These are phyloP conservation scores for Actinia equina DNA, from an alignment of 64 coral and sea anemone species.

Conservation along the genomic window DNA sequence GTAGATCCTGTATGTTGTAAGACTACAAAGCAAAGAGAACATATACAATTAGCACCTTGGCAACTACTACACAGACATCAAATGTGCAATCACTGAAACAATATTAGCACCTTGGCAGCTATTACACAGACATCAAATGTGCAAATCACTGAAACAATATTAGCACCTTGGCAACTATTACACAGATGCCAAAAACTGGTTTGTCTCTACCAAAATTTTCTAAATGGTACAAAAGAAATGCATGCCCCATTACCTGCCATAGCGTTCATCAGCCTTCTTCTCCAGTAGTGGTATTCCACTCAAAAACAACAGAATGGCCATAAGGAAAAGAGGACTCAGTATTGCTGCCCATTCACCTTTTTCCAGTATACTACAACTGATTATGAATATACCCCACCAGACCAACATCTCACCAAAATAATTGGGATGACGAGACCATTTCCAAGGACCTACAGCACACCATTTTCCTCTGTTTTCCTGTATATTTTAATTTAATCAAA, in stretches of 20 bases:
- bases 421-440: slow-evolving; percentile 37
- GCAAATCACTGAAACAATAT: too few relatives aligned
- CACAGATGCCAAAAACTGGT: too few relatives aligned
- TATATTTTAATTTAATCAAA: too few relatives aligned
- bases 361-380: slow-evolving; percentile 19
- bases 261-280: slow-evolving; percentile 27
- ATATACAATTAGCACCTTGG: not conserved
- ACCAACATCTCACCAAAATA: slow-evolving; percentile 29
- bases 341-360: slow-evolving; percentile 8
- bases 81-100: too few relatives aligned
- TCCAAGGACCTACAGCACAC: slow-evolving; percentile 26
- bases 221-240: too few relatives aligned
- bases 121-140: too few relatives aligned
- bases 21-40: not conserved
- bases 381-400: slow-evolving; percentile 22
- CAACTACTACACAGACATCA: not conserved
- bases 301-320: slow-evolving; percentile 26
- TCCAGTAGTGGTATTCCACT: slow-evolving; percentile 19
- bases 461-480: slow-evolving; percentile 28
- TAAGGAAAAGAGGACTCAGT: slow-evolving; percentile 10
- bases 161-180: too few relatives aligned
- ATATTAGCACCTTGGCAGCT: too few relatives aligned
- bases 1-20: not conserved
- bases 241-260: slow-evolving; percentile 6
- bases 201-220: too few relatives aligned